Conservation (phyloP, 2,113 vertebrate genomes). For the Oxygymnocypris stewartii region DNA sequence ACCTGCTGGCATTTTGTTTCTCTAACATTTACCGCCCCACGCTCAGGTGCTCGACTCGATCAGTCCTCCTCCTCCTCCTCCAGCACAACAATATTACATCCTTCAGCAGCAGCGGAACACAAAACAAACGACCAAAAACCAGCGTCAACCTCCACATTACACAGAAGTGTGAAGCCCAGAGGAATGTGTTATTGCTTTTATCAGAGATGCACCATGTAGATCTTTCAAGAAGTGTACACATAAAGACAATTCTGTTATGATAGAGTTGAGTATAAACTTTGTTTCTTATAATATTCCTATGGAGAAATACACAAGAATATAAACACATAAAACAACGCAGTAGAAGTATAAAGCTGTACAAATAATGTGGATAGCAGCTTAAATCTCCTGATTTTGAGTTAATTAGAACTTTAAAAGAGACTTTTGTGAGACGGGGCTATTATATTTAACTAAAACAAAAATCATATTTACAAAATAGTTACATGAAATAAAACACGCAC, state of each 20-base stretch:
- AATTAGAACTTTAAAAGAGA: background rate
- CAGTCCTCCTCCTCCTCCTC: background rate
- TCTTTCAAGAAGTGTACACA: background rate
- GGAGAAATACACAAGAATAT: background rate
- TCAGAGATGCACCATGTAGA: background rate
- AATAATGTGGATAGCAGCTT: background rate
- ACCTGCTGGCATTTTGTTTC: conserved; percentile 54
- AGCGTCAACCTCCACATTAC: background rate
- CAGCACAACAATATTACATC: background rate
- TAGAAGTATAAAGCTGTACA: background rate
- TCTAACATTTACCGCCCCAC: conserved; percentile 43
- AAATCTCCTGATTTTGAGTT: background rate
- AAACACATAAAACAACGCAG: background rate
- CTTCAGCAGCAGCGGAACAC: background rate
- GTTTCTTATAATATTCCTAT: background rate
- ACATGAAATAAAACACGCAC: too few relatives aligned
- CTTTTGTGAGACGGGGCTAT: too few relatives aligned
- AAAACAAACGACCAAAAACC: background rate
- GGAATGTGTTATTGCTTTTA: background rate
- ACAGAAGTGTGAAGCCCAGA: background rate
- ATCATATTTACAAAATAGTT: too few relatives aligned
- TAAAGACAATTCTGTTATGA: background rate
- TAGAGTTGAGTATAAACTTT: background rate
- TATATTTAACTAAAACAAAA: too few relatives aligned
- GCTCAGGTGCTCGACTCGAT: background rate